phyloP scores from a whole-genome alignment of 2,797 vertebrate species.

The Nasua narica region DNA sequence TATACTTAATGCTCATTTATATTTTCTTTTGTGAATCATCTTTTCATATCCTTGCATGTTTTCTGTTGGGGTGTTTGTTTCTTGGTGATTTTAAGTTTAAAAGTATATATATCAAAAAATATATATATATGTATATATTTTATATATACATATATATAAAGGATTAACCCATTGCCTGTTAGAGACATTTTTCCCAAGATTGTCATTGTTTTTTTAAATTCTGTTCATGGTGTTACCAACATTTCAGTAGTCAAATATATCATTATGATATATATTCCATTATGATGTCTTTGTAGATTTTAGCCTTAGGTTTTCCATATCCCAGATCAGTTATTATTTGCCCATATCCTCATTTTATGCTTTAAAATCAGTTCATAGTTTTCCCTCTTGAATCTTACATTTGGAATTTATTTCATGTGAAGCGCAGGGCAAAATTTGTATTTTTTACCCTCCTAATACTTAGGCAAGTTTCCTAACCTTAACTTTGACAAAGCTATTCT shows the following conservation, averaged over 20 bases:
- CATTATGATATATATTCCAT: not conserved
- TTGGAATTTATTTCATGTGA: not conserved
- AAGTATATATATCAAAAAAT: not conserved
- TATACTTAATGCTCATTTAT: not conserved
- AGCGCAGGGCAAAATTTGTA: not conserved
- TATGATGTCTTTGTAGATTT: not conserved
- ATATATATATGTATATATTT: not conserved
- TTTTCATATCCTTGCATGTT: not conserved
- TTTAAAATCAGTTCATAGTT: not conserved
- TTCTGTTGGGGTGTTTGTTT: not conserved
- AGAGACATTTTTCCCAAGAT: not conserved
- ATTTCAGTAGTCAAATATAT: not conserved
- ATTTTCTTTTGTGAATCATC: slow-evolving; percentile 25
- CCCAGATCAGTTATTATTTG: not conserved
- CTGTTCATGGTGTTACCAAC: not conserved
- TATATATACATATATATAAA: not conserved
- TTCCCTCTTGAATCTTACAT: not conserved
- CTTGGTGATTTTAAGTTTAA: not conserved
- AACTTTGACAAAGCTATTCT: not conserved
- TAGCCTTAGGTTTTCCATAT: slow-evolving; percentile 14
- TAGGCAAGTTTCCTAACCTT: not conserved
- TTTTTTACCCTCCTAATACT: not conserved
- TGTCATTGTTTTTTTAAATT: not conserved
- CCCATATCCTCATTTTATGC: not conserved
- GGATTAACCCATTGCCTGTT: not conserved